Percentiles rank a stretch among this genome's conserved stretches.
phyloP scores from a whole-genome alignment of 1,140 invertebrate species.

The Ctenoplectra terminalis region DNA sequence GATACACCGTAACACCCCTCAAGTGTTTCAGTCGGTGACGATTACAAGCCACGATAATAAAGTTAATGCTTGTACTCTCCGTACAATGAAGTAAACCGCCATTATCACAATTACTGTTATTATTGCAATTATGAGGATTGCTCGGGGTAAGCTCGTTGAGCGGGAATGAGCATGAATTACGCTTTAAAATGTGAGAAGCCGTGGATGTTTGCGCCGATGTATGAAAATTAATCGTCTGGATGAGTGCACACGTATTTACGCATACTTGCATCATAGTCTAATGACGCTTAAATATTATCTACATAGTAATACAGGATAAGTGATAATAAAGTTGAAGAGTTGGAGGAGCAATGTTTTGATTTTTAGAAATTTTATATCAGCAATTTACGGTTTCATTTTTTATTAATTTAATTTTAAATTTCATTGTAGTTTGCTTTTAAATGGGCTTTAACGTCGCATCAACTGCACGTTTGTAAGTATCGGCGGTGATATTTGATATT shows the following conservation, averaged over 20 bases:
- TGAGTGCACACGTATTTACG: background rate
- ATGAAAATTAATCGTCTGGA: conserved; percentile 15
- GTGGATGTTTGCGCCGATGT: background rate
- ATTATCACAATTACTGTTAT: conserved; percentile 73
- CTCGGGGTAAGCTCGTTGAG: conserved; percentile 16
- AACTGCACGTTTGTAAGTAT: no score
- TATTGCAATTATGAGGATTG: conserved; percentile 72
- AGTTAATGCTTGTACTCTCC: conserved; percentile 54
- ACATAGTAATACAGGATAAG: background rate
- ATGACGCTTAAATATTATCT: conserved; percentile 3
- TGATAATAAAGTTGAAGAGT: background rate
- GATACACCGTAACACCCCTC: background rate
- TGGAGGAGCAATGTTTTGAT: background rate
- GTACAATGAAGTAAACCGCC: conserved; percentile 59
- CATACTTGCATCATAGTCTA: background rate
- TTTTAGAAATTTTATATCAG: background rate
- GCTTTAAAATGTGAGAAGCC: conserved; percentile 17
- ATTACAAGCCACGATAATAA: conserved; percentile 55
- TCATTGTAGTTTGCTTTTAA: no score
- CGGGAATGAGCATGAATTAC: conserved; percentile 30
- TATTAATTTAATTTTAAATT: no score
- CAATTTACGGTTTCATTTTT: no score
- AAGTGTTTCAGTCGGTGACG: conserved; percentile 43
- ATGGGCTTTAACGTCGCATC: no score
- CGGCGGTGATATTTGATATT: no score